These are phyloP conservation scores for Ctena decussata DNA, from an alignment of 2,888 invertebrate genomes.

Conservation along the genomic window DNA sequence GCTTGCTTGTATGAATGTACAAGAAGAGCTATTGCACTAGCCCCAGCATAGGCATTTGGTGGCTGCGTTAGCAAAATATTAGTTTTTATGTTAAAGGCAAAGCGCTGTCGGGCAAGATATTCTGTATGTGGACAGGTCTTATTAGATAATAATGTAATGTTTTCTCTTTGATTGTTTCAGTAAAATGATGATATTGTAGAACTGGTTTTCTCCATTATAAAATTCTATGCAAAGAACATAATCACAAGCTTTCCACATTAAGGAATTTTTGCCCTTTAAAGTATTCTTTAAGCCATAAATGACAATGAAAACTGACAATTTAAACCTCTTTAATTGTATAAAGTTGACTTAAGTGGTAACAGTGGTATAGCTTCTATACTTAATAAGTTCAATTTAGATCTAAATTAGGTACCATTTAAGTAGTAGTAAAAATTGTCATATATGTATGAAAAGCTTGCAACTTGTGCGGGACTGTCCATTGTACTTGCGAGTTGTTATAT, in stretches of 20 bases:
- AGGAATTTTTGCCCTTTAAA: not conserved
- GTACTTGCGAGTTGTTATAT: not conserved
- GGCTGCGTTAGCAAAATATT: too few relatives aligned
- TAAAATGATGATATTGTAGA: too few relatives aligned
- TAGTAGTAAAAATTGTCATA: not conserved
- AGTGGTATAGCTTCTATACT: not conserved
- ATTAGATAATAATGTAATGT: too few relatives aligned
- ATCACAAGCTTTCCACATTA: not conserved
- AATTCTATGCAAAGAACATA: not conserved
- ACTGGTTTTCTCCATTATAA: not conserved
- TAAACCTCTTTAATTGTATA: not conserved
- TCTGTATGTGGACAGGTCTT: too few relatives aligned
- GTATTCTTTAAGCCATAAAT: not conserved
- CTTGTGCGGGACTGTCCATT: not conserved
- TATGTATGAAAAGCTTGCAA: constrained; percentile 1
- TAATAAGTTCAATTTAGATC: not conserved
- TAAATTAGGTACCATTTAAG: not conserved
- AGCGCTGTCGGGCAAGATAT: too few relatives aligned
- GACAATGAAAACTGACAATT: not conserved
- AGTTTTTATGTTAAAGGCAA: too few relatives aligned
- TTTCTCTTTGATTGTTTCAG: too few relatives aligned
- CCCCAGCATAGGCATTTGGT: too few relatives aligned
- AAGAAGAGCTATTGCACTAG: too few relatives aligned
- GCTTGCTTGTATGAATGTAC: too few relatives aligned
- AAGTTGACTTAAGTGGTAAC: not conserved